Conservation (phyloP, 2,888 invertebrate genomes). For the Pandemis cinnamomeana region DNA sequence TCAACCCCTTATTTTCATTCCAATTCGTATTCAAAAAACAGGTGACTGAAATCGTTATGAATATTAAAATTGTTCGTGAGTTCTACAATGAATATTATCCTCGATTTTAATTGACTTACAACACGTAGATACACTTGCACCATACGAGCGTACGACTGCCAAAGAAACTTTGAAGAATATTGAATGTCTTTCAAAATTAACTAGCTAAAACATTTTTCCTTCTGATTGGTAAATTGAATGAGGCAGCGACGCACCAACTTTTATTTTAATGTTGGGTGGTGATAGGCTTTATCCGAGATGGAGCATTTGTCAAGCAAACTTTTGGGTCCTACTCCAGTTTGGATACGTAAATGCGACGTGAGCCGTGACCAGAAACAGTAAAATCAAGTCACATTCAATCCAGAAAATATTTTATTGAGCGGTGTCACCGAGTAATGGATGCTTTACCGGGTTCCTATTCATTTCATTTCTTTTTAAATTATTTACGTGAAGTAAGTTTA, state of each 20-base stretch:
- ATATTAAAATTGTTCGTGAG: conserved; percentile 43
- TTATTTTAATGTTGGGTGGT: conserved; percentile 41
- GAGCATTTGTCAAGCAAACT: conserved; percentile 53
- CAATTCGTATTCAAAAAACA: conserved; percentile 42
- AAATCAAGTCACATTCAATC: conserved; percentile 46
- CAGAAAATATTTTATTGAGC: not conserved
- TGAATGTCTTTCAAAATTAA: not conserved
- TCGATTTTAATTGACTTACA: conserved; percentile 15
- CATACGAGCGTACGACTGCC: not conserved
- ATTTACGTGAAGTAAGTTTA: not conserved
- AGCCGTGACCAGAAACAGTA: conserved; percentile 56
- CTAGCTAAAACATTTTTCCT: not conserved
- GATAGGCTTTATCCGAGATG: conserved; percentile 43
- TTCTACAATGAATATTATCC: conserved; percentile 37
- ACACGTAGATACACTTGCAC: not conserved
- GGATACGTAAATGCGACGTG: conserved; percentile 45
- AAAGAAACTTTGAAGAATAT: not conserved
- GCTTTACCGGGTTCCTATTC: not conserved
- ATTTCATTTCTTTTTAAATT: not conserved
- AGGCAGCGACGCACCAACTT: conserved; percentile 42
- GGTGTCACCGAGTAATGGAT: conserved; percentile 23
- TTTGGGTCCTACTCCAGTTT: conserved; percentile 50
- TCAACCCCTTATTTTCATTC: conserved; percentile 38
- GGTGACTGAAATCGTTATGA: conserved; percentile 44
- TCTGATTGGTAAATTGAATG: conserved; percentile 12